Evolutionary conservation across 92 coral and sea anemone genomes (phyloP), one percentile per base, ranked within the genome.

Genomic region (Actinernus sp.): DNA sequence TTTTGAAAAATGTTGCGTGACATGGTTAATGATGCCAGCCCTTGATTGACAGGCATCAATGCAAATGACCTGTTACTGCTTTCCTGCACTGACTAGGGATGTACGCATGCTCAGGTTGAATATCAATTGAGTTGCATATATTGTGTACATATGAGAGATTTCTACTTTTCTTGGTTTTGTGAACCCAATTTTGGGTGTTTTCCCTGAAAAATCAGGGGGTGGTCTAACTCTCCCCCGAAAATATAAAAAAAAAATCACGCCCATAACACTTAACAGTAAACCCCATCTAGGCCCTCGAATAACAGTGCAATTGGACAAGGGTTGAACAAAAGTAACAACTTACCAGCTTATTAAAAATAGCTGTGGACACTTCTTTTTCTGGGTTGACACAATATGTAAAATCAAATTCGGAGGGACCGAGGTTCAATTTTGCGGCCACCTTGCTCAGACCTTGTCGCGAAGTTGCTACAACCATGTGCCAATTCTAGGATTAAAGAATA

Each of bases 241-340:
- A 52, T 52, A 18, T 26, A 22, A 52, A 52, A 52, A 52, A 52
- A 52, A 52, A 52, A 52, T 52, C 59, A 52, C 26, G 59, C 26
- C 25, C 59, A 52, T 52, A 52, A 52, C 59, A 52, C 59, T 52
- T 31, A 52, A 52, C 59, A 52, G 59, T 52, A 52, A 52, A 52
- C 59, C 59, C 59, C 59, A 52, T 52, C 59, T 52, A 52, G 59
- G 59, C 59, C 59, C 59, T 52, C 59, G 25, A 52, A 52, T 52
- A 52, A 52, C 59, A 52, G 59, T 52, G 59, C 59, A 52, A 52
- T 52, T 52, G 59, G 31, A 52, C 59, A 52, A 52, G 59, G 59
- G 25, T 52, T 52, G 59, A 52, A 52, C 59, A 52, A 52, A 52
- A 52, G 59, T 52, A 52, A 52, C 59, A 52, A 52, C 59, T 52